These are phyloP conservation scores for Crax fasciolata DNA, from an alignment of 2,797 vertebrate genomes.

Conservation along the genomic window DNA sequence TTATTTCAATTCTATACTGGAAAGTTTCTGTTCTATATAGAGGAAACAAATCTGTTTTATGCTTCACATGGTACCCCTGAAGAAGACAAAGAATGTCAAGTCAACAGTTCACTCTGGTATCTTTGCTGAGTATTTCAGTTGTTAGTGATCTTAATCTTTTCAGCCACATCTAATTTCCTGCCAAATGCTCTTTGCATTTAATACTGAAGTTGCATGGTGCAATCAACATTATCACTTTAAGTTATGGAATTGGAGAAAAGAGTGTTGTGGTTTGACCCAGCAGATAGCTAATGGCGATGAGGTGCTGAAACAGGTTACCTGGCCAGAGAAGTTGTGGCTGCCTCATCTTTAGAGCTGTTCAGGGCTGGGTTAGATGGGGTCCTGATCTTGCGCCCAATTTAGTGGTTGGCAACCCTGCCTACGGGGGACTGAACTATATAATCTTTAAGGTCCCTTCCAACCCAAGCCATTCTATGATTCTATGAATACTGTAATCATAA, in stretches of 20 bases:
- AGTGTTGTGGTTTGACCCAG: neutral
- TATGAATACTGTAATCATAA: neutral
- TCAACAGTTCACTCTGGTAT: neutral
- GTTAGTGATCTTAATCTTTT: neutral
- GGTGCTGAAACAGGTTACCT: neutral
- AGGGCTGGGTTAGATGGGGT: neutral
- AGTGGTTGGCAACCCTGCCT: neutral
- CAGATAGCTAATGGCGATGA: neutral
- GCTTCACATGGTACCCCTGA: neutral
- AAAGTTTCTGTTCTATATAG: neutral
- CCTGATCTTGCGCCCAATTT: neutral
- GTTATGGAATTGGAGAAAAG: neutral
- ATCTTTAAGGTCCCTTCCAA: neutral
- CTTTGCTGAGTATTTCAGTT: neutral
- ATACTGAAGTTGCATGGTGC: neutral
- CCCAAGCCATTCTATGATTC: neutral
- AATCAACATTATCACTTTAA: neutral
- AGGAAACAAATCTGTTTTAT: neutral
- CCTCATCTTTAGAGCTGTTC: neutral
- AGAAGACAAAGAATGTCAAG: neutral
- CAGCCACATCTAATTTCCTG: neutral
- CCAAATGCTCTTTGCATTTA: neutral
- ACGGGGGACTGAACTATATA: neutral
- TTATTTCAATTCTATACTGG: neutral
- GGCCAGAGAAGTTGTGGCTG: neutral